A percentile compares a stretch with the other conserved stretches of the same genome.
Conservation (phyloP, 2,113 vertebrate species). For the Catagonus wagneri region DNA sequence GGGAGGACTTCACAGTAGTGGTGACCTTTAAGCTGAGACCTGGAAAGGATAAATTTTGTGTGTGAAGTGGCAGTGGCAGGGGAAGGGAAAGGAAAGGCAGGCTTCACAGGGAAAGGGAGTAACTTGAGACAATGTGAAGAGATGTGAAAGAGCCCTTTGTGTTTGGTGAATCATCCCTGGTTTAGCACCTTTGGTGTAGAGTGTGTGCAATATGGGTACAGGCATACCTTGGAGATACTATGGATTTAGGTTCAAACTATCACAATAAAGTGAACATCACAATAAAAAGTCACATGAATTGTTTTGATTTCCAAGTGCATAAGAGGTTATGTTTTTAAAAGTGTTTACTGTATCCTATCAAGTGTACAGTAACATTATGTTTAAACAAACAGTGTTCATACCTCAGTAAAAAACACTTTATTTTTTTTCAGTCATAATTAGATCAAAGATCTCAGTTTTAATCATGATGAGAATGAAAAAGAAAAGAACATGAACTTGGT, state of each 20-base stretch:
- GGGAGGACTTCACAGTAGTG: not conserved
- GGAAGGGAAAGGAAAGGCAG: not conserved
- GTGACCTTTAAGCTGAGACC: not conserved
- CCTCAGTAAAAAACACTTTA: not conserved
- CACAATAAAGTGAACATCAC: not conserved
- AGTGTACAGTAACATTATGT: not conserved
- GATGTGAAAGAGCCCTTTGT: not conserved
- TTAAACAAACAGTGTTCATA: not conserved
- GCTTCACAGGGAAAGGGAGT: not conserved
- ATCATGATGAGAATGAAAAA: no score
- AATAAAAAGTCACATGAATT: not conserved
- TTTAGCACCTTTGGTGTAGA: not conserved
- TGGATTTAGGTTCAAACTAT: not conserved
- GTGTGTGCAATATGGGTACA: not conserved
- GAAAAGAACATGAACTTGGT: no score
- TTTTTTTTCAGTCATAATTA: no score
- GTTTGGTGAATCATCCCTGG: not conserved
- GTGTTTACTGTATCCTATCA: not conserved
- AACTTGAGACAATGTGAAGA: not conserved
- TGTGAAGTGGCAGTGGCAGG: no score
- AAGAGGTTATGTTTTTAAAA: not conserved
- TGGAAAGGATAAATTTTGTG: not conserved
- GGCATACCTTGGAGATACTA: not conserved
- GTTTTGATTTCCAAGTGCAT: not conserved
- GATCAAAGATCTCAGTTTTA: no score